A percentile compares a stretch with the other conserved stretches of the same genome.
Evolutionary conservation across 1,140 invertebrate genomes (phyloP).

Genomic region (Colletes latitarsis): DNA sequence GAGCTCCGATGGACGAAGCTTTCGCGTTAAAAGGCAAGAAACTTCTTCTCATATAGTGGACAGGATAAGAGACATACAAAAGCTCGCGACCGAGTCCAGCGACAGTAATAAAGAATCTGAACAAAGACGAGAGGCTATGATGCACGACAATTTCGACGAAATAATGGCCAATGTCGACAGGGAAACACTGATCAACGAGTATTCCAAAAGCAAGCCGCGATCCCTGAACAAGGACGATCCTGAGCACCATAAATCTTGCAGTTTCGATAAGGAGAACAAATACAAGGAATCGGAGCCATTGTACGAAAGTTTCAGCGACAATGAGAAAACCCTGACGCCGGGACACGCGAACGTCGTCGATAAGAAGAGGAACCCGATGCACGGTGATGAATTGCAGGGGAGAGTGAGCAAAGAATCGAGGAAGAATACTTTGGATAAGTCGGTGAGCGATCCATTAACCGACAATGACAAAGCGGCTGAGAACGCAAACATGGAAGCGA

Average conservation of each 20-base stretch:
- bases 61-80: constrained; percentile 14
- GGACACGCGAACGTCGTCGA: background rate
- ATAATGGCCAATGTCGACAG: constrained; percentile 40
- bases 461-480: background rate
- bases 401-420: too few species aligned
- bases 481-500: background rate
- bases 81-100: too few species aligned
- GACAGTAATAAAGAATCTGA: too few species aligned
- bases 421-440: background rate
- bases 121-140: background rate
- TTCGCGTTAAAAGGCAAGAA: background rate
- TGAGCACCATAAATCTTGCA: rapidly evolving
- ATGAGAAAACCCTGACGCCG: background rate
- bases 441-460: too few species aligned
- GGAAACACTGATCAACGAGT: background rate
- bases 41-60: constrained; percentile 14
- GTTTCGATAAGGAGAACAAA: constrained; percentile 41
- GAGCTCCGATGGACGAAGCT: background rate
- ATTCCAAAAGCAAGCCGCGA: background rate
- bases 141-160: constrained; percentile 54
- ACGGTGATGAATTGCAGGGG: background rate
- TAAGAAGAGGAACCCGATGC: background rate
- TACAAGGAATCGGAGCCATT: rapidly evolving
- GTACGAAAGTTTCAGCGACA: background rate
- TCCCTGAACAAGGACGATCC: background rate